Base-by-base conservation (phyloP, 1,140 invertebrate genomes). In the Drosophila chauvacae region DNA sequence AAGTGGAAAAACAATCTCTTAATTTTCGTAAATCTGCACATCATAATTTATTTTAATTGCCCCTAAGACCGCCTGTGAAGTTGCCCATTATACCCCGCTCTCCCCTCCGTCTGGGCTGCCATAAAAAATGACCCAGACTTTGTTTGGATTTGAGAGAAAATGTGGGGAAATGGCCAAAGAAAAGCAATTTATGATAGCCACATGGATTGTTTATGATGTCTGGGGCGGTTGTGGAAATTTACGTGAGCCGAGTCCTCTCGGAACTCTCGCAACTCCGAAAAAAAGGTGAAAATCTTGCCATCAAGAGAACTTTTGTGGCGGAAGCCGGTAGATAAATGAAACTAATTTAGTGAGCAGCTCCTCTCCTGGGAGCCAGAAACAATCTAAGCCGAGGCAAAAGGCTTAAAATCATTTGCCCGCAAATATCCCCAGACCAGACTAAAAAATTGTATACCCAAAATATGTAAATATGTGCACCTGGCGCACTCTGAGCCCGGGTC, bases 11-110 rank as follows among this genome's bases (percentile, higher is more conserved):
- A 87, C 84, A 87, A 90, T 90, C 88, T 86, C 85, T 91, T 91
- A 91, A 91, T 91, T 91, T 91, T 90, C 90, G 86, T 83, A 86
- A 91, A 91, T 91, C 87, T 91, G 86, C 90, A 91, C 90, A 83
- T 91, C 90, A 91, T 91, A 91, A 91, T 91, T 91, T 91, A 91
- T 91, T 91, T 91, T 91, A 91, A 91, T 91, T 91, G 90, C 90
- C 85, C 47, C 64, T 70, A 87, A 82, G 83, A 86, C 71, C 72
- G 53, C 42, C 57, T 70, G 80, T 72, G 63, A 82, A 78, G 70
- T 68, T 55, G 28, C 66, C 66, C 66, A 70, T 68, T 68, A 70
- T 68, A 55, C 44, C 9, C n/a, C 30, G 2, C 35, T n/a, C 48
- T 33, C 20, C 20, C 7, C 33, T 23, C 63, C 28, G 68, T 41